Conservation (phyloP, 64 coral and sea anemone genomes). For the Platygyra sinensis region DNA sequence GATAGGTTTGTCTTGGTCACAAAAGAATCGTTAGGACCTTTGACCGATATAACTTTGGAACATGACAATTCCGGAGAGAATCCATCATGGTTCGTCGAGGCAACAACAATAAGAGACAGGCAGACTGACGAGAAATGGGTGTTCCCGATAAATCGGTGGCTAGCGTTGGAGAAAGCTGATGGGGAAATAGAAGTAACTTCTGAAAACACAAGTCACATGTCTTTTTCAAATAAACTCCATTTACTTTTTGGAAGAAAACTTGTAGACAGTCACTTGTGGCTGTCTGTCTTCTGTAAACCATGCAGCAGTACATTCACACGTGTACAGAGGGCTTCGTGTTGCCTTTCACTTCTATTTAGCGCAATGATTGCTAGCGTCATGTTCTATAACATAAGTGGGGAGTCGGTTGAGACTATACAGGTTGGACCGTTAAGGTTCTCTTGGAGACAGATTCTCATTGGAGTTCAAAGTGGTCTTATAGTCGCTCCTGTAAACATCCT, state of each 20-base stretch:
- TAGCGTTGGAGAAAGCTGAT: constrained; percentile 40
- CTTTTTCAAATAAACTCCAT: constrained; percentile 22
- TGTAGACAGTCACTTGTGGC: constrained; percentile 58
- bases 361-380: constrained; percentile 52
- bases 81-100: constrained; percentile 50
- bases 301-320: constrained; percentile 43
- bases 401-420: not conserved
- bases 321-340: constrained; percentile 26
- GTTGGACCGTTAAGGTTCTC: constrained; percentile 35
- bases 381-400: constrained; percentile 31
- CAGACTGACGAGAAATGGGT: constrained; percentile 37
- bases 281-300: constrained; percentile 54
- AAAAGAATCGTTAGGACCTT: not conserved
- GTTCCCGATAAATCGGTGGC: constrained; percentile 42
- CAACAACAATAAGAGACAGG: constrained; percentile 14
- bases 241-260: constrained; percentile 32
- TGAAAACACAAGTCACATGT: not conserved
- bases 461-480: constrained; percentile 36
- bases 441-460: constrained; percentile 43
- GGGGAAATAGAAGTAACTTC: constrained; percentile 25
- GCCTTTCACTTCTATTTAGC: constrained; percentile 20
- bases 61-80: constrained; percentile 25
- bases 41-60: not conserved
- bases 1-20: constrained; percentile 2
- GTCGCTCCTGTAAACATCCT: constrained; percentile 47